These are phyloP conservation scores for Anthopleura sola DNA, from an alignment of 64 coral and sea anemone species.

Conservation along the genomic window DNA sequence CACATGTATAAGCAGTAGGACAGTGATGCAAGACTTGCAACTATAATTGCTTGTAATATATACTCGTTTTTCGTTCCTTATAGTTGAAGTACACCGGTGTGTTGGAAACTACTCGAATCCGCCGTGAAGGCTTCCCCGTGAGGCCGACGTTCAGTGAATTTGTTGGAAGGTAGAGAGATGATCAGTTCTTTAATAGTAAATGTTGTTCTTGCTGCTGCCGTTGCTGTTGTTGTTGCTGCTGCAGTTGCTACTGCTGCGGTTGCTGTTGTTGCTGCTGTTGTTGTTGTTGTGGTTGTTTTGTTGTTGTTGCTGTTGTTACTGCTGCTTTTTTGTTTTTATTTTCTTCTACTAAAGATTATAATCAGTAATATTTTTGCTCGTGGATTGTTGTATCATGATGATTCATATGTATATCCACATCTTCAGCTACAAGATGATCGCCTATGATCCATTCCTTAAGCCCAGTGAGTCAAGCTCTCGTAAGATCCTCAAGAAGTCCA, in stretches of 20 bases:
- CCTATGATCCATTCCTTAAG: constrained; percentile 20
- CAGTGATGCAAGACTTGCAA: background rate
- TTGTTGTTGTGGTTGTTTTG: background rate
- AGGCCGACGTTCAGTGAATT: constrained; percentile 69
- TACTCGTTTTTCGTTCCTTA: background rate
- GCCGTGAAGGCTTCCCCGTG: constrained; percentile 74
- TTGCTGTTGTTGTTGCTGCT: too few relatives aligned
- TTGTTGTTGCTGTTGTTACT: too few relatives aligned
- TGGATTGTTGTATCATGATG: background rate
- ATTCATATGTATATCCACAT: background rate
- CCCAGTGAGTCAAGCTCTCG: constrained; percentile 29
- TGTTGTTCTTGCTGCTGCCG: too few relatives aligned
- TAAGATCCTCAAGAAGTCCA: constrained; percentile 41
- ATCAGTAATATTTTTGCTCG: too few relatives aligned
- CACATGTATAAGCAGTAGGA: too few relatives aligned
- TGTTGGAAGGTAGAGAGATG: constrained; percentile 48
- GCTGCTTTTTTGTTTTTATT: too few relatives aligned
- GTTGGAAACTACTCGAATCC: constrained; percentile 76
- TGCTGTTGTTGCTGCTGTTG: too few relatives aligned
- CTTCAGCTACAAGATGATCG: constrained; percentile 42
- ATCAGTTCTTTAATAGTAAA: background rate
- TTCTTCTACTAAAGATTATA: too few relatives aligned
- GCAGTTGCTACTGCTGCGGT: too few relatives aligned
- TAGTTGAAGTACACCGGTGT: constrained; percentile 79
- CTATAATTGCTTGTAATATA: background rate